Evolutionary conservation across 1,140 invertebrate genomes (phyloP).

Genomic region (Ericerus pela): DNA sequence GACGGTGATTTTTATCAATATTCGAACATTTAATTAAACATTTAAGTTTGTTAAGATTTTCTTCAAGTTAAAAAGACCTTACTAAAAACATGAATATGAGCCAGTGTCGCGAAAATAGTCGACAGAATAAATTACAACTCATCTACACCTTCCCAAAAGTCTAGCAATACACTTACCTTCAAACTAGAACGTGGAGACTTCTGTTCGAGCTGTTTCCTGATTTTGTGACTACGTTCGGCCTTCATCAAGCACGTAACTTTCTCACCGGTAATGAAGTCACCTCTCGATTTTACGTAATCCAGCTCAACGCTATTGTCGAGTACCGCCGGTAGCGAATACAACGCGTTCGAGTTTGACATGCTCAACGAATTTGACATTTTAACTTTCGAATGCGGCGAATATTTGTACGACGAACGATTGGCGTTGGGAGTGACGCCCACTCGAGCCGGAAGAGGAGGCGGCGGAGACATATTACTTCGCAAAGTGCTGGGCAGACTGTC

Average conservation of each 20-base stretch:
- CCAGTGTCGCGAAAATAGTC: too few relatives aligned
- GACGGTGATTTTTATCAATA: too few relatives aligned
- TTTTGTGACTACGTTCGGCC: slow-evolving; percentile 23
- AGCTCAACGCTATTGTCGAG: not conserved
- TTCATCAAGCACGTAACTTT: slow-evolving; percentile 35
- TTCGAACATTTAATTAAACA: too few relatives aligned
- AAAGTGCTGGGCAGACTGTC: slow-evolving; percentile 25
- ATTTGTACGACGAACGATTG: slow-evolving; percentile 19
- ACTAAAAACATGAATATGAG: too few relatives aligned
- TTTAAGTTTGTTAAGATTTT: too few relatives aligned
- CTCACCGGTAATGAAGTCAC: slow-evolving; percentile 30
- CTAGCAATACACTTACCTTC: not conserved
- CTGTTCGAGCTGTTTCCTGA: slow-evolving; percentile 21
- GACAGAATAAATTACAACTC: too few relatives aligned
- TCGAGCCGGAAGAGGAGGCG: slow-evolving; percentile 36
- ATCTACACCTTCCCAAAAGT: too few relatives aligned
- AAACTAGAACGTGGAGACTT: slow-evolving; percentile 1
- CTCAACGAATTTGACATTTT: slow-evolving; percentile 33
- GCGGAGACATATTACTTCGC: slow-evolving; percentile 31
- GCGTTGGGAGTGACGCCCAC: slow-evolving; percentile 21
- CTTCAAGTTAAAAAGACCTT: too few relatives aligned
- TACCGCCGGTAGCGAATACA: slow-evolving; percentile 22
- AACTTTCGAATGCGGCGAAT: slow-evolving; percentile 21
- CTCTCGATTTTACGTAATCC: slow-evolving; percentile 3
- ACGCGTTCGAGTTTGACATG: slow-evolving; percentile 30